These are phyloP conservation scores for Drosophila dunni DNA, from an alignment of 1,140 invertebrate species.

Conservation along the genomic window DNA sequence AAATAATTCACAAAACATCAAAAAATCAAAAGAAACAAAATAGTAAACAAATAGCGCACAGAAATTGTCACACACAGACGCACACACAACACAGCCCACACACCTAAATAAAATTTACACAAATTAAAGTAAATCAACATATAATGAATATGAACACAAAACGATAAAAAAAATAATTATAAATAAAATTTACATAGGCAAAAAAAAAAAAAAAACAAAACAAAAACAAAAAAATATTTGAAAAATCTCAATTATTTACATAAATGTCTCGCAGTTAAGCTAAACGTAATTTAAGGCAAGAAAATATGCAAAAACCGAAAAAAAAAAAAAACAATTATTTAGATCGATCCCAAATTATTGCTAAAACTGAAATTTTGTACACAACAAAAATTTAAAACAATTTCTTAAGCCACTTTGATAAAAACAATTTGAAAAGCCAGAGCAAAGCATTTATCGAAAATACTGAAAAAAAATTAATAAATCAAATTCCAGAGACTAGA, in stretches of 20 bases:
- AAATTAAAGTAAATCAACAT: constrained; percentile 25
- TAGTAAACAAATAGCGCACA: constrained; percentile 36
- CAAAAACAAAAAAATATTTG: constrained; percentile 39
- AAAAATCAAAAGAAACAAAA: constrained; percentile 34
- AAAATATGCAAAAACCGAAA: constrained; percentile 54
- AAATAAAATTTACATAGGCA: constrained; percentile 80
- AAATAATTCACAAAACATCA: constrained; percentile 50
- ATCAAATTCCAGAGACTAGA: not conserved
- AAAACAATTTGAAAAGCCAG: constrained; percentile 58
- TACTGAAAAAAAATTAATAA: not conserved
- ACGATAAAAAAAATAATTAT: constrained; percentile 53
- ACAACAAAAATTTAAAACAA: constrained; percentile 31
- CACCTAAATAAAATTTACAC: constrained; percentile 80
- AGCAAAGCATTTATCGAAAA: constrained; percentile 65
- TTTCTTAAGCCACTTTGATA: constrained; percentile 42
- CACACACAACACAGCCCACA: constrained; percentile 45
- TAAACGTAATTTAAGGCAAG: constrained; percentile 76
- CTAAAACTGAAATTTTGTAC: constrained; percentile 47
- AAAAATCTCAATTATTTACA: constrained; percentile 81
- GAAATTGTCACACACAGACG: constrained; percentile 37
- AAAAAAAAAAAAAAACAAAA: constrained; percentile 41
- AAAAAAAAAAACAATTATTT: constrained; percentile 31
- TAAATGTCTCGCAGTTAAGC: constrained; percentile 82
- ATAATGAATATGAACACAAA: constrained; percentile 45
- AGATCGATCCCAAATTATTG: constrained; percentile 60